Evolutionary conservation across 2,113 vertebrate species (phyloP).

Genomic region (Cryptotis parvus): DNA sequence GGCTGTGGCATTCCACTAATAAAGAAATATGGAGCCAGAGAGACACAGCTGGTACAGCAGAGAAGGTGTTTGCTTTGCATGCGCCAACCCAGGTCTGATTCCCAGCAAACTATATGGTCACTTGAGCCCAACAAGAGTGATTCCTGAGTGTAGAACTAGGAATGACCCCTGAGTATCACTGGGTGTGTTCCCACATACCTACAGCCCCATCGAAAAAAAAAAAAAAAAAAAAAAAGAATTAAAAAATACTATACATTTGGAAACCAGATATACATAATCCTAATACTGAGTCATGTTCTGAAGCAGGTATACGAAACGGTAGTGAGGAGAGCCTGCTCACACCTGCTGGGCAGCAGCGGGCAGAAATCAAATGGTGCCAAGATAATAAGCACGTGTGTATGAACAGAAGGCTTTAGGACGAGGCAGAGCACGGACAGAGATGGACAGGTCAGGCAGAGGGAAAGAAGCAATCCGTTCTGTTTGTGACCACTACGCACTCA

Average conservation of each 20-base stretch:
- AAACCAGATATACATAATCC: conserved; percentile 17
- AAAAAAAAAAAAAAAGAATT: too few species aligned
- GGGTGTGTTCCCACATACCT: too few species aligned
- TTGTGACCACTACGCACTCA: background rate
- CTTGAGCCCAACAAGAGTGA: too few species aligned
- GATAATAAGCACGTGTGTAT: background rate
- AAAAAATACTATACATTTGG: conserved; percentile 33
- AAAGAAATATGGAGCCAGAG: background rate
- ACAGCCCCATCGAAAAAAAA: too few species aligned
- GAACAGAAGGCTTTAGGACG: conserved; percentile 23
- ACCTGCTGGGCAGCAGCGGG: background rate
- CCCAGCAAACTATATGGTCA: too few species aligned
- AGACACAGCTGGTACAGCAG: too few species aligned
- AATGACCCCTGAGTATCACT: too few species aligned
- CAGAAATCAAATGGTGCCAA: background rate
- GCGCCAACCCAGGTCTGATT: too few species aligned
- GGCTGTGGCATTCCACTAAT: background rate
- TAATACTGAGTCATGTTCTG: background rate
- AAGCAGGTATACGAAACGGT: background rate
- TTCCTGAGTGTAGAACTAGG: too few species aligned
- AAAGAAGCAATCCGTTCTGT: background rate
- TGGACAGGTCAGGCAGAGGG: background rate
- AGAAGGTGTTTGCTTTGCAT: too few species aligned
- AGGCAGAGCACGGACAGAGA: conserved; percentile 27
- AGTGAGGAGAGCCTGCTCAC: background rate